Evolutionary conservation across 2,888 invertebrate genomes (phyloP), one percentile per base, ranked within the genome.

Genomic region (Antheraea yamamai): DNA sequence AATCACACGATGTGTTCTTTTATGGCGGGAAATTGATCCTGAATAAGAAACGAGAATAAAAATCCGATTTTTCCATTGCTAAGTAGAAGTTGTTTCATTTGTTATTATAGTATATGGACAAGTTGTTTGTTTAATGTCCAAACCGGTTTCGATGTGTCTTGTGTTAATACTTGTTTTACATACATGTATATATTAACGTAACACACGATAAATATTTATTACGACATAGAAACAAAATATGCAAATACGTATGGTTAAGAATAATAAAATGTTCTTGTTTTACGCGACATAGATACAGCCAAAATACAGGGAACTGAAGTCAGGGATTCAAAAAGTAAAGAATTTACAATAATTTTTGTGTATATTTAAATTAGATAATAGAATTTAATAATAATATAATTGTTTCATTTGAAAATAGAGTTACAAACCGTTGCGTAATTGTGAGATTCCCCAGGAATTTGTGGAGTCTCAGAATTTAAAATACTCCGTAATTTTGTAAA

Each of bases 1-100:
- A 64, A 18, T 73, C 26, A 26, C 55, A 26, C 30, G 61, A 64
- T 61, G 61, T 16, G 47, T 64, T 61, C n/a, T 64, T 73, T 61
- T 73, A 64, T 64, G 47, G 47, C 64, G 64, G 73, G 61, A 73
- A 73, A 73, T 64, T 64, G n/a, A 16, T 58, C 39, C 39, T 23
- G 58, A 4, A 8, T 23, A 61, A 61, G 23, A 58, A 20, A 58
- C n/a, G n/a, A 20, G 58, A 58, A 58, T 20, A n/a, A 58, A 8
- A 20, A 6, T 61, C 14, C 23, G n/a, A 64, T 64, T 64, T 64
- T 64, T 64, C 26, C 64, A 26, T 64, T 8, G 12, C 23, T 4
- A 26, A 64, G 23, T 64, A 64, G 26, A 14, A 64, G 64, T 26
- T 14, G 23, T 64, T 64, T 64, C 1, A 26, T 26, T 26, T 64